A percentile compares a stretch with the other conserved stretches of the same genome.
Conservation (phyloP, 23 tunicate genomes). For the Halocynthia aurantium region DNA sequence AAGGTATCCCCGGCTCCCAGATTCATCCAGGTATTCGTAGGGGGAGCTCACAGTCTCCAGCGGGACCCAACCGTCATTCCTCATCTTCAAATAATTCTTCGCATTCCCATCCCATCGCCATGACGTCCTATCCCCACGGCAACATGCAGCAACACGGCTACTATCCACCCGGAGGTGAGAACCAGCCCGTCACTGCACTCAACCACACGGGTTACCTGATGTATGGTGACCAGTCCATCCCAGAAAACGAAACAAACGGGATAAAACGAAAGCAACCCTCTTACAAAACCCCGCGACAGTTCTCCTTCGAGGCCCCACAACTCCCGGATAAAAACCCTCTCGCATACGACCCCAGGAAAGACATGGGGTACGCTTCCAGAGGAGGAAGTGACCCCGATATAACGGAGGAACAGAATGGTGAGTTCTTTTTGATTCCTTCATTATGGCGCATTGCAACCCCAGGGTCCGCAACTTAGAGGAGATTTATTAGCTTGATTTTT, state of each 20-base stretch:
- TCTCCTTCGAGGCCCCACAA: not conserved
- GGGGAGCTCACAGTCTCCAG: slow-evolving; percentile 17
- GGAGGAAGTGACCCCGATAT: slow-evolving; percentile 3
- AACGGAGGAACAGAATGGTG: no score
- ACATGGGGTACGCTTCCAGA: no score
- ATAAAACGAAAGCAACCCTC: slow-evolving; percentile 3
- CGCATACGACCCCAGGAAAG: not conserved
- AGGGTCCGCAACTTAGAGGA: no score
- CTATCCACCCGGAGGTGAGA: slow-evolving; percentile 10
- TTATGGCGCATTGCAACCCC: no score
- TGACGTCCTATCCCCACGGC: slow-evolving; percentile 25
- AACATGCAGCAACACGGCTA: slow-evolving; percentile 15
- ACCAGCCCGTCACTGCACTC: not conserved
- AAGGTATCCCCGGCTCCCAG: no score
- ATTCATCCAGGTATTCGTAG: not conserved
- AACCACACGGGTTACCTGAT: not conserved
- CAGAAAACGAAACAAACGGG: slow-evolving; percentile 2
- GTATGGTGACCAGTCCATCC: slow-evolving; percentile 14
- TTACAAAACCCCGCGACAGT: slow-evolving; percentile 9
- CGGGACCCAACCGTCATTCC: slow-evolving; percentile 30
- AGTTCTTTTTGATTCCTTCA: no score
- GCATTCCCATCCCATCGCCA: slow-evolving; percentile 35
- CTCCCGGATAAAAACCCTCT: not conserved
- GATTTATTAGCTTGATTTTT: no score
- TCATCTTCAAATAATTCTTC: slow-evolving; percentile 27